These are phyloP conservation scores for Clarias gariepinus DNA, from an alignment of 2,113 vertebrate genomes.

Conservation along the genomic window DNA sequence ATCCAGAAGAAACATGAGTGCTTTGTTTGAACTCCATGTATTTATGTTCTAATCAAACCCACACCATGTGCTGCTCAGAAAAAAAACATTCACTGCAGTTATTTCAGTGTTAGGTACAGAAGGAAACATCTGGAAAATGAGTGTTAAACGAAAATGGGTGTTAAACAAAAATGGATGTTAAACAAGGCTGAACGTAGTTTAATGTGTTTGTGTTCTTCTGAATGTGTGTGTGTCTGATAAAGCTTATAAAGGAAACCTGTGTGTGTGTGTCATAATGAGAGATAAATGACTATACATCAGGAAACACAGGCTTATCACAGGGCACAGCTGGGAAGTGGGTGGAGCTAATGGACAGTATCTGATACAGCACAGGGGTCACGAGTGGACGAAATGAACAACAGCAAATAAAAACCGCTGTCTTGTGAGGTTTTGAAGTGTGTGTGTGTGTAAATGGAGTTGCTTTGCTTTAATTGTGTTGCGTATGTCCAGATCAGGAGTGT, in stretches of 20 bases:
- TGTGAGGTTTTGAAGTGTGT: neutral
- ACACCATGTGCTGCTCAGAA: neutral
- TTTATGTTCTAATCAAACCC: neutral
- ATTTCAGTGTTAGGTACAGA: neutral
- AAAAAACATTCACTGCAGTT: neutral
- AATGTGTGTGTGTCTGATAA: neutral
- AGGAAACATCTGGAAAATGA: neutral
- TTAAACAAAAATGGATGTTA: neutral
- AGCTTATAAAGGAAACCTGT: neutral
- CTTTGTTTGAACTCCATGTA: neutral
- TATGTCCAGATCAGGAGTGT: neutral
- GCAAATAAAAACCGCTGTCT: neutral
- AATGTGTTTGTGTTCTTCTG: neutral
- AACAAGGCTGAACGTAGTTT: neutral
- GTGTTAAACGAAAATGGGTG: neutral
- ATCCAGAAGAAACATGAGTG: neutral
- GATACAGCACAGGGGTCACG: neutral
- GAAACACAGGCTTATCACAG: neutral
- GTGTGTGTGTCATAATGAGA: neutral
- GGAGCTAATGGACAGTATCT: neutral
- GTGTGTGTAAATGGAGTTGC: neutral
- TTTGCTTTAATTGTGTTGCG: neutral
- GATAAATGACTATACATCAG: neutral
- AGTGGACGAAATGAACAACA: neutral
- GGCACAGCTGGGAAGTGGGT: neutral